Evolutionary conservation across 2,797 vertebrate genomes (phyloP).

Genomic region (Mastacembelus armatus): DNA sequence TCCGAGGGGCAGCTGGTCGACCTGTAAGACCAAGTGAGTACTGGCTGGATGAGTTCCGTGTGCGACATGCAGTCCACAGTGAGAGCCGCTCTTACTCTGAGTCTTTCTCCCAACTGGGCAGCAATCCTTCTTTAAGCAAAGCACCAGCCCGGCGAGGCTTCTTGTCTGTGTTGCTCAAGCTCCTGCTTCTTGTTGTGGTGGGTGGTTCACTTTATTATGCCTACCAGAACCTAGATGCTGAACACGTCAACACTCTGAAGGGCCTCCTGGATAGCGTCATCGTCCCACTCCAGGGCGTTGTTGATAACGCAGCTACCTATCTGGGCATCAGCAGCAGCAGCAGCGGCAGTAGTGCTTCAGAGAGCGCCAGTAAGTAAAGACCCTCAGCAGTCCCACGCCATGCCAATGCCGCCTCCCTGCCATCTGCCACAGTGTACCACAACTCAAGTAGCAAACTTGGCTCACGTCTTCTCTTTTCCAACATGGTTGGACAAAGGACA

Average conservation of each 20-base stretch:
- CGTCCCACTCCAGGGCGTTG: constrained; percentile 55
- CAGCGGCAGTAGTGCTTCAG: constrained; percentile 20
- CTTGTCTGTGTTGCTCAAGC: constrained; percentile 89
- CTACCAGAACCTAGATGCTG: constrained; percentile 92
- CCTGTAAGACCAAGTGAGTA: constrained; percentile 89
- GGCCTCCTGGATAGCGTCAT: constrained; percentile 58
- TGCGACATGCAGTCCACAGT: constrained; percentile 63
- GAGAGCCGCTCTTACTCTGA: constrained; percentile 73
- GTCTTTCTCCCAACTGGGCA: constrained; percentile 51
- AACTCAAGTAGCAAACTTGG: constrained; percentile 60
- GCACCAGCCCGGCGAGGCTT: constrained; percentile 78
- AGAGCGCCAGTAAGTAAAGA: constrained; percentile 64
- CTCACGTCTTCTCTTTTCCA: constrained; percentile 49
- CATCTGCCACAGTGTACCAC: constrained; percentile 57
- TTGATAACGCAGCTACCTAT: constrained; percentile 61
- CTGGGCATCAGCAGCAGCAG: constrained; percentile 63
- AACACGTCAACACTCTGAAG: constrained; percentile 85
- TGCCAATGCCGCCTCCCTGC: constrained; percentile 46
- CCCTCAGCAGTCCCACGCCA: constrained; percentile 31
- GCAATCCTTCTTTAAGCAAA: constrained; percentile 63
- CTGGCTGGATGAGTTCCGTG: constrained; percentile 88
- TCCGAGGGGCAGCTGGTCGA: constrained; percentile 92
- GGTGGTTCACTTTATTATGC: constrained; percentile 85
- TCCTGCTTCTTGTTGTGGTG: constrained; percentile 88
- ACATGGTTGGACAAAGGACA: constrained; percentile 60